These are phyloP conservation scores for Pithecia hirsuta DNA, from an alignment of 2,797 vertebrate genomes.

Conservation along the genomic window DNA sequence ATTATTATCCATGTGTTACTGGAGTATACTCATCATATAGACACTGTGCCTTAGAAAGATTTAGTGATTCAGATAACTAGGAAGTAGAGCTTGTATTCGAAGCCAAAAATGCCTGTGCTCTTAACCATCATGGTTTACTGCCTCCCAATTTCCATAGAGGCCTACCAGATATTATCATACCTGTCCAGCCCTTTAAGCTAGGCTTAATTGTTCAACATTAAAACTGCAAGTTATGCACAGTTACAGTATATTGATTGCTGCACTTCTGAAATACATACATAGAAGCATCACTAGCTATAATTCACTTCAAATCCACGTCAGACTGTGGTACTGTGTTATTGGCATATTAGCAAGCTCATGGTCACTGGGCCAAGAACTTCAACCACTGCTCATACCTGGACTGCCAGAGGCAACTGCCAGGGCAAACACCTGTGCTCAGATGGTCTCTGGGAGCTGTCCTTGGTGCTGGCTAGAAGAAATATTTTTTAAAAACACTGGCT, in stretches of 20 bases:
- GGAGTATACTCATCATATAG: not conserved
- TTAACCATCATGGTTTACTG: not conserved
- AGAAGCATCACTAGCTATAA: not conserved
- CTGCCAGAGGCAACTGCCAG: not conserved
- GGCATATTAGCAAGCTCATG: not conserved
- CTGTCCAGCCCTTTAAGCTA: not conserved
- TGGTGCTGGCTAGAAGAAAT: conserved; percentile 66
- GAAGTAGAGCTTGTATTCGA: not conserved
- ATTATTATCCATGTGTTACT: not conserved
- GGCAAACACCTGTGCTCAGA: not conserved
- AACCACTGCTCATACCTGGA: not conserved
- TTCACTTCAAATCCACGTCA: not conserved
- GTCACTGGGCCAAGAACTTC: not conserved
- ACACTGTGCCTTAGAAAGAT: not conserved
- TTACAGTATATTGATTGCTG: not conserved
- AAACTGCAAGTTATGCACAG: not conserved
- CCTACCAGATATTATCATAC: not conserved
- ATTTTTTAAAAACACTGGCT: conserved; percentile 62
- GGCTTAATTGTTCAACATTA: not conserved
- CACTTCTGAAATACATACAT: not conserved
- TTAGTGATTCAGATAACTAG: not conserved
- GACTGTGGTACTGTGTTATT: not conserved
- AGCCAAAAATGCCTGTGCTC: not conserved
- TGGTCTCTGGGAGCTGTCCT: not conserved
- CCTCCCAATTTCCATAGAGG: not conserved